Evolutionary conservation across 2,888 invertebrate species (phyloP).

Genomic region (Strigamia crassipes): DNA sequence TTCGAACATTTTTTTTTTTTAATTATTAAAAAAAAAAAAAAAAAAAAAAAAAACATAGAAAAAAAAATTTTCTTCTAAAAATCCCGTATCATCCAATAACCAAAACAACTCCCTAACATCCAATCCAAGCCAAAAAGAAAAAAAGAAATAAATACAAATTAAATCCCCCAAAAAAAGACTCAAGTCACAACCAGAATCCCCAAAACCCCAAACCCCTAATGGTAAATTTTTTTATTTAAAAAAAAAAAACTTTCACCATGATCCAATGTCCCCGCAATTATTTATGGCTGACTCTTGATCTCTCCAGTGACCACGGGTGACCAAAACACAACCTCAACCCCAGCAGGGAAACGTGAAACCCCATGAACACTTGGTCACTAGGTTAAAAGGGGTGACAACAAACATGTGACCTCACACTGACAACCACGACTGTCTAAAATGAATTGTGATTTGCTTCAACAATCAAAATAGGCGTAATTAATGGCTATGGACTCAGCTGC

Average conservation of each 20-base stretch:
- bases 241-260: background rate
- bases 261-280: conserved; percentile 40
- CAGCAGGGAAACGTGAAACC: conserved; percentile 40
- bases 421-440: background rate
- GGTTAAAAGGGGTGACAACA: conserved; percentile 42
- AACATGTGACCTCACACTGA: conserved; percentile 42
- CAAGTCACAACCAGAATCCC: background rate
- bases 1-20: no score
- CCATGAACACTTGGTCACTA: conserved; percentile 39
- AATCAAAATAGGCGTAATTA: conserved; percentile 25
- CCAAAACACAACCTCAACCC: conserved; percentile 42
- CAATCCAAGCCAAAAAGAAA: background rate
- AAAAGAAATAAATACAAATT: background rate
- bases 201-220: conserved; percentile 7
- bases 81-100: background rate
- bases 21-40: no score
- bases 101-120: background rate
- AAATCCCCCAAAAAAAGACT: background rate
- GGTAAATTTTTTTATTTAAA: background rate
- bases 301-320: conserved; percentile 42
- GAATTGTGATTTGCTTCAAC: conserved; percentile 22
- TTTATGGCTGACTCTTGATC: conserved; percentile 42
- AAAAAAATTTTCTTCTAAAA: background rate
- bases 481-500: background rate
- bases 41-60: background rate